phyloP scores from a whole-genome alignment of 1,140 invertebrate species.

The Tetraneura akinire region DNA sequence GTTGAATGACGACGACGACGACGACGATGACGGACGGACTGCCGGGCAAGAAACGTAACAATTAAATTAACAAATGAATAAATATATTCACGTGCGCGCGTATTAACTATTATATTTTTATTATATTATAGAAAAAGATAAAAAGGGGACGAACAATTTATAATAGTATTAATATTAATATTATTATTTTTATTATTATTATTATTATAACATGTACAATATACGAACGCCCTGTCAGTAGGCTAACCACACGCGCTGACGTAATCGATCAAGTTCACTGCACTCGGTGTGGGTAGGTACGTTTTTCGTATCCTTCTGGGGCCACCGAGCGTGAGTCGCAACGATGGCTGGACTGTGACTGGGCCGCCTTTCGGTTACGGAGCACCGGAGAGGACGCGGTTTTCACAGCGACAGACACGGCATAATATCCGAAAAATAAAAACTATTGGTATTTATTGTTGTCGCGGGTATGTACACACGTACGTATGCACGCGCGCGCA shows the following conservation, averaged over 20 bases:
- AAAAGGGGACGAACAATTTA: conserved; percentile 32
- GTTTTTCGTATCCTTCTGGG: neutral
- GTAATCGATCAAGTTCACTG: conserved; percentile 50
- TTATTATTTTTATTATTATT: too few species aligned
- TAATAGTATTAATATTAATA: neutral
- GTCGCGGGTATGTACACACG: neutral
- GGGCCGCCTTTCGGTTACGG: neutral
- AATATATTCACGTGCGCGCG: neutral
- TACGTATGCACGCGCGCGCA: neutral
- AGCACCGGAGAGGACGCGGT: neutral
- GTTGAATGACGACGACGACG: neutral
- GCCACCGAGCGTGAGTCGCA: neutral
- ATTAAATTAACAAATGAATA: neutral
- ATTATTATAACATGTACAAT: too few species aligned
- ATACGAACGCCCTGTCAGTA: conserved; percentile 24
- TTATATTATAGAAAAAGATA: too few species aligned
- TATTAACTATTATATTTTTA: neutral
- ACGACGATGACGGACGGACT: conserved; percentile 11
- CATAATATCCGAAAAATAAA: neutral
- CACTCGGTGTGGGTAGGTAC: conserved; percentile 46
- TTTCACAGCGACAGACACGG: conserved; percentile 13
- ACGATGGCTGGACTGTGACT: neutral
- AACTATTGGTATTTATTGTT: neutral
- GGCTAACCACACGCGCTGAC: conserved; percentile 37
- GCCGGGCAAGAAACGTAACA: neutral